Percentiles rank a stretch among this genome's conserved stretches.
phyloP scores from a whole-genome alignment of 2,113 vertebrate genomes.

The Eurypyga helias region DNA sequence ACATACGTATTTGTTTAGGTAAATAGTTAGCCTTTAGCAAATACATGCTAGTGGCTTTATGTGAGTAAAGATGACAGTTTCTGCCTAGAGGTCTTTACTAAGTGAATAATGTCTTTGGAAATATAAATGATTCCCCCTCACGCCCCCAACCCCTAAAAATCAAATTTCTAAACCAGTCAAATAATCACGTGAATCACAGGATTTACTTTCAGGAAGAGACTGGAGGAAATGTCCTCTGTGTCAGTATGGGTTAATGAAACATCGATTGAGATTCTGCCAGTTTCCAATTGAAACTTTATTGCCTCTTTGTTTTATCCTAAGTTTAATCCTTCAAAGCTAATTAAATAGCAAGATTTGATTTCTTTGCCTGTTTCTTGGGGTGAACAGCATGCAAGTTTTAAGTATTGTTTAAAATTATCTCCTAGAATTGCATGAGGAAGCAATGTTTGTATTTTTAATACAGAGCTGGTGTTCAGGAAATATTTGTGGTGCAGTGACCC shows the following conservation, averaged over 20 bases:
- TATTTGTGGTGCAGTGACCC: neutral
- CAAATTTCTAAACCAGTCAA: neutral
- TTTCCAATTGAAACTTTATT: neutral
- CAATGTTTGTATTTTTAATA: neutral
- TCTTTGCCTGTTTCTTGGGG: neutral
- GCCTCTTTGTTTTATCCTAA: neutral
- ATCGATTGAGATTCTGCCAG: neutral
- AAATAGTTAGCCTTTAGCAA: neutral
- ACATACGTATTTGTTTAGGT: neutral
- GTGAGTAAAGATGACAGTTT: neutral
- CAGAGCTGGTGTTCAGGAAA: neutral
- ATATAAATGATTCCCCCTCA: neutral
- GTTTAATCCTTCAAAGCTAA: neutral
- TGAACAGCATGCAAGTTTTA: neutral
- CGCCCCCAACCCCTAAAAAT: neutral
- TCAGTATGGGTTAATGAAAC: neutral
- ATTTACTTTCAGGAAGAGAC: slow-evolving; percentile 9
- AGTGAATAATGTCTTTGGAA: neutral
- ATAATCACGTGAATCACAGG: neutral
- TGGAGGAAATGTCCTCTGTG: neutral
- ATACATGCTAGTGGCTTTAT: neutral
- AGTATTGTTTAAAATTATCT: neutral
- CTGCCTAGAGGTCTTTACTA: neutral
- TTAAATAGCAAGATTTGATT: neutral
- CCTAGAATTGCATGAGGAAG: neutral